Evolutionary conservation across 2,888 invertebrate species (phyloP).

Genomic region (Acronicta aceris): DNA sequence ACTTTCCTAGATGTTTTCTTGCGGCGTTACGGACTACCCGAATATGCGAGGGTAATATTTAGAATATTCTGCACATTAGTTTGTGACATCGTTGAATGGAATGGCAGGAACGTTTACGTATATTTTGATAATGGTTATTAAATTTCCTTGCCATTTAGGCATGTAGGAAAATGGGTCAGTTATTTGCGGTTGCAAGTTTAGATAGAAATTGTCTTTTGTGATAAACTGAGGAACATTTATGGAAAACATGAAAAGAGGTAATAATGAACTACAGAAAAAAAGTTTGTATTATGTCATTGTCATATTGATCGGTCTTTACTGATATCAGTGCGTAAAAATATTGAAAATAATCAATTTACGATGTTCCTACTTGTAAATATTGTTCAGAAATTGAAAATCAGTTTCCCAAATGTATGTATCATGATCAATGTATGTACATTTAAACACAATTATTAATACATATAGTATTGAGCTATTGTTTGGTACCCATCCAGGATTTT

Average conservation of each 20-base stretch:
- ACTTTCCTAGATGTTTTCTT: constrained; percentile 67
- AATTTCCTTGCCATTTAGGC: constrained; percentile 41
- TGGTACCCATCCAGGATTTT: too few relatives aligned
- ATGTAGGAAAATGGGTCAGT: constrained; percentile 20
- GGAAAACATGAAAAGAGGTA: background rate
- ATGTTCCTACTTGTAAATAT: constrained; percentile 37
- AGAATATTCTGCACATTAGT: constrained; percentile 56
- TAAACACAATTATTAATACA: too few relatives aligned
- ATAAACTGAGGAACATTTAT: background rate
- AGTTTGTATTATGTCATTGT: constrained; percentile 10
- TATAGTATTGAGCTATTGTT: too few relatives aligned
- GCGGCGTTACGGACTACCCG: constrained; percentile 43
- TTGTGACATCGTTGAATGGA: constrained; percentile 52
- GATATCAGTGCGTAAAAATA: background rate
- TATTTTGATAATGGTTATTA: constrained; percentile 50
- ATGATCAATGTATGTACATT: too few relatives aligned
- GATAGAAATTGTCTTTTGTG: background rate
- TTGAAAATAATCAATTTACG: background rate
- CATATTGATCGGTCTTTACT: background rate
- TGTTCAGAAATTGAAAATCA: constrained; percentile 49
- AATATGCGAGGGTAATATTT: constrained; percentile 47
- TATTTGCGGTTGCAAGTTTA: constrained; percentile 10
- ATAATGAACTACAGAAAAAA: background rate
- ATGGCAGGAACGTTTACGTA: constrained; percentile 45
- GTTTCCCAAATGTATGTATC: constrained; percentile 54